These are phyloP conservation scores for Tethea ocularis DNA, from an alignment of 2,888 invertebrate genomes.

Conservation along the genomic window DNA sequence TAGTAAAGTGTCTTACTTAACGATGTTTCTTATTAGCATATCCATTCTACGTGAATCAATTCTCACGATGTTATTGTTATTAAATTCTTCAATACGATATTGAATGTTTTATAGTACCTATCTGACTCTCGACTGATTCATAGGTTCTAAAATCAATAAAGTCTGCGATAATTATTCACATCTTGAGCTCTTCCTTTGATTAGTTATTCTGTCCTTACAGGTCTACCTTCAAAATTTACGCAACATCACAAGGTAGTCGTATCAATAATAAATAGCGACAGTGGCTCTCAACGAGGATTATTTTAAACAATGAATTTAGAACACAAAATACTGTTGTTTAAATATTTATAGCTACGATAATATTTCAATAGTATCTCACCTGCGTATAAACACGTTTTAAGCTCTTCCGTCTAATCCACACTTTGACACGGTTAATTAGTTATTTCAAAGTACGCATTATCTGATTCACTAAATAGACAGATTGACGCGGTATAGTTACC, in stretches of 20 bases:
- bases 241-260: neutral
- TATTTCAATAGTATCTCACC: slow-evolving; percentile 29
- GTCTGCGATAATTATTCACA: neutral
- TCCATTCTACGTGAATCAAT: slow-evolving; percentile 35
- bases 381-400: slow-evolving; percentile 29
- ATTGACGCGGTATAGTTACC: slow-evolving; percentile 39
- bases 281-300: neutral
- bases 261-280: neutral
- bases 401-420: slow-evolving; percentile 43
- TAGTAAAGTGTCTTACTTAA: slow-evolving; percentile 44
- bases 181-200: neutral
- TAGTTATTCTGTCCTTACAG: neutral
- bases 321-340: neutral
- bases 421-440: slow-evolving; percentile 43
- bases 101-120: neutral
- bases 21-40: slow-evolving; percentile 53
- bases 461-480: slow-evolving; percentile 35
- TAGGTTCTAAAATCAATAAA: neutral
- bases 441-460: slow-evolving; percentile 35
- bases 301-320: neutral
- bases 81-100: slow-evolving; percentile 17
- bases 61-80: slow-evolving; percentile 49
- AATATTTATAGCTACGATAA: neutral
- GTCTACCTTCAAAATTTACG: slow-evolving; percentile 3
- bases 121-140: neutral